Evolutionary conservation across 2,113 vertebrate species (phyloP).

Genomic region (Hippolais icterina): DNA sequence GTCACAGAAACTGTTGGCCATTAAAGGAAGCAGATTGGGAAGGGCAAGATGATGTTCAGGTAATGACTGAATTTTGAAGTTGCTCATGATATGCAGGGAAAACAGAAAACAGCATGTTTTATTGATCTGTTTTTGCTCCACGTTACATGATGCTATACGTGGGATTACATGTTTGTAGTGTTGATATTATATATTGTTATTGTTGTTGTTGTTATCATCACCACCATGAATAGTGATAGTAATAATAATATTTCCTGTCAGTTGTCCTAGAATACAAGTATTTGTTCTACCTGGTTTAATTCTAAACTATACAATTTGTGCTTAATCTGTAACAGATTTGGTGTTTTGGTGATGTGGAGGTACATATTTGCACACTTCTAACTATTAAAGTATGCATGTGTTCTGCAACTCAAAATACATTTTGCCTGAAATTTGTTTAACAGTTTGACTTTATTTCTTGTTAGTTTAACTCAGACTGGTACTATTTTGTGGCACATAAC

Average conservation of each 20-base stretch:
- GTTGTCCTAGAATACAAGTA: background rate
- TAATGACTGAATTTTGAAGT: background rate
- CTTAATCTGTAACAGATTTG: background rate
- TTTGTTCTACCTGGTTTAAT: background rate
- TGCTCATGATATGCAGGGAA: background rate
- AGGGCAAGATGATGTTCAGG: background rate
- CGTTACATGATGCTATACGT: background rate
- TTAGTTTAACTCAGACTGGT: background rate
- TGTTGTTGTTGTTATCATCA: background rate
- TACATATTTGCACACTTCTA: background rate
- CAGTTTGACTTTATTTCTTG: background rate
- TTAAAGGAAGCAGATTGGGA: background rate
- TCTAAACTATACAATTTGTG: fast-evolving
- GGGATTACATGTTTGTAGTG: background rate
- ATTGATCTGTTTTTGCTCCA: background rate
- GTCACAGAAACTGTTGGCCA: background rate
- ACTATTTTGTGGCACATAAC: background rate
- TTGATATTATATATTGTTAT: background rate
- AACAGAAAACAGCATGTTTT: background rate
- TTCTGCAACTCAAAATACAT: background rate
- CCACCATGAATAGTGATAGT: background rate
- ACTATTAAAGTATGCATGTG: fast-evolving
- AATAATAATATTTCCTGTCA: background rate
- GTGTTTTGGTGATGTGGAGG: background rate
- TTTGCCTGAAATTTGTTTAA: background rate